These are phyloP conservation scores for Agrotis clavis DNA, from an alignment of 2,888 invertebrate species.

Conservation along the genomic window DNA sequence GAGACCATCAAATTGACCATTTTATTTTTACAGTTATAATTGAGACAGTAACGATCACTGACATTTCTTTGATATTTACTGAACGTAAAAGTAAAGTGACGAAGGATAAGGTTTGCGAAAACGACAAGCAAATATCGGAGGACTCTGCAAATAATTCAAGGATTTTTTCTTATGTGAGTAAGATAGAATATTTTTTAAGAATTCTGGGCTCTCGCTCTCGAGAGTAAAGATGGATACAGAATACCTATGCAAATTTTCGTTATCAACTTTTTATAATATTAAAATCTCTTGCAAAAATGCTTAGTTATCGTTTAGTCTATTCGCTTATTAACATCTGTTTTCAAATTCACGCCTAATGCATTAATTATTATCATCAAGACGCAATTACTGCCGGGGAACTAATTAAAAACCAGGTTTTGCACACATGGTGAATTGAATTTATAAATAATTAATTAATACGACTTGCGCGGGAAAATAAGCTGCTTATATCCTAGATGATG, in stretches of 20 bases:
- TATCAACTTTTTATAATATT: background rate
- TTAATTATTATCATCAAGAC: constrained; percentile 7
- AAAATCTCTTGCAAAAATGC: too few relatives aligned
- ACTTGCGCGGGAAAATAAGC: constrained; percentile 12
- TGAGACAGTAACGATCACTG: constrained; percentile 56
- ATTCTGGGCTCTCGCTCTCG: background rate
- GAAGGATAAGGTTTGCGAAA: constrained; percentile 56
- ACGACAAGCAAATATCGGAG: constrained; percentile 1
- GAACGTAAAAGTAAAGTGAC: constrained; percentile 50
- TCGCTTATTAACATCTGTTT: background rate
- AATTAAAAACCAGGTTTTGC: constrained; percentile 39
- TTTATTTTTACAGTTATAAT: constrained; percentile 63
- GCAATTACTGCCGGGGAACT: constrained; percentile 4
- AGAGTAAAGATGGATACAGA: background rate
- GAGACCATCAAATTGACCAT: constrained; percentile 67
- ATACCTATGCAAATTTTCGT: background rate
- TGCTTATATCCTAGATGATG: constrained; percentile 14
- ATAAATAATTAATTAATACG: constrained; percentile 27
- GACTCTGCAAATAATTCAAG: constrained; percentile 19
- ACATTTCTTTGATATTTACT: constrained; percentile 51
- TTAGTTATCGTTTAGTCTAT: too few relatives aligned
- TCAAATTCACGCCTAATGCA: background rate
- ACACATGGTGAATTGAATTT: constrained; percentile 24
- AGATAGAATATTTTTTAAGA: background rate
- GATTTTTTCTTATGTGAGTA: constrained; percentile 52